Conservation (phyloP, 2,888 invertebrate genomes). For the Copidosoma aretas region DNA sequence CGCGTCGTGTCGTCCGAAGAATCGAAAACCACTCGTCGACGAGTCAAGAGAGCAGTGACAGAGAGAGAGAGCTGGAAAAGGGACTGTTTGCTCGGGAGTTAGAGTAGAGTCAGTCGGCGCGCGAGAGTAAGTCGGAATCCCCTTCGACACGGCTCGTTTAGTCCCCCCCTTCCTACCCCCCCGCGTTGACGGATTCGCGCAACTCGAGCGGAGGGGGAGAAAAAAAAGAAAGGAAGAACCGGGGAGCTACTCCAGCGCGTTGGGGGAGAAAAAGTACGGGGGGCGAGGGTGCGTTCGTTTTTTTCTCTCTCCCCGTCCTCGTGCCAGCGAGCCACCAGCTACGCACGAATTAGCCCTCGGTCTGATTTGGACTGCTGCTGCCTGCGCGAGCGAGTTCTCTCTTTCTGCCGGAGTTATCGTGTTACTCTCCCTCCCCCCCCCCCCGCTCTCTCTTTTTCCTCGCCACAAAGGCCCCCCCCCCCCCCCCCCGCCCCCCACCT, state of each 20-base stretch:
- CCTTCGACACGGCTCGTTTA: slow-evolving; percentile 52
- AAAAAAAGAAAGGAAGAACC: slow-evolving; percentile 28
- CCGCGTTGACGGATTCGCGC: slow-evolving; percentile 42
- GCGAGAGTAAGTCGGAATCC: slow-evolving; percentile 30
- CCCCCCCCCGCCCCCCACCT: slow-evolving; percentile 9
- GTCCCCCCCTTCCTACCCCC: slow-evolving; percentile 33
- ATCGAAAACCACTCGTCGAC: background rate
- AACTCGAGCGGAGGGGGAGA: slow-evolving; percentile 49
- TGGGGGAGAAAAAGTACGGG: slow-evolving; percentile 24
- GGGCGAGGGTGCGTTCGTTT: background rate
- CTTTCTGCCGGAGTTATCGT: slow-evolving; percentile 43
- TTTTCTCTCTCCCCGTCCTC: background rate
- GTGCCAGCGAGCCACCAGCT: background rate
- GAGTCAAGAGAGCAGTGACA: background rate
- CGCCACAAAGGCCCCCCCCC: background rate
- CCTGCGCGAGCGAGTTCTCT: slow-evolving; percentile 2
- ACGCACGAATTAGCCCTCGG: slow-evolving; percentile 52
- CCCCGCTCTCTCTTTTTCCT: slow-evolving; percentile 17
- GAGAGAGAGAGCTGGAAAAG: slow-evolving; percentile 9
- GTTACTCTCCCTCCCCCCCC: slow-evolving; percentile 35
- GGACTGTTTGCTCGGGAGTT: slow-evolving; percentile 27
- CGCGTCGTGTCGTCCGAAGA: background rate
- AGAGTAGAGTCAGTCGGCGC: slow-evolving; percentile 3
- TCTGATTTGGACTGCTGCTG: slow-evolving; percentile 48
- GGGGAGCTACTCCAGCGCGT: slow-evolving; percentile 5